These are phyloP conservation scores for Bradypodion pumilum DNA, from an alignment of 2,797 vertebrate species.

Conservation along the genomic window DNA sequence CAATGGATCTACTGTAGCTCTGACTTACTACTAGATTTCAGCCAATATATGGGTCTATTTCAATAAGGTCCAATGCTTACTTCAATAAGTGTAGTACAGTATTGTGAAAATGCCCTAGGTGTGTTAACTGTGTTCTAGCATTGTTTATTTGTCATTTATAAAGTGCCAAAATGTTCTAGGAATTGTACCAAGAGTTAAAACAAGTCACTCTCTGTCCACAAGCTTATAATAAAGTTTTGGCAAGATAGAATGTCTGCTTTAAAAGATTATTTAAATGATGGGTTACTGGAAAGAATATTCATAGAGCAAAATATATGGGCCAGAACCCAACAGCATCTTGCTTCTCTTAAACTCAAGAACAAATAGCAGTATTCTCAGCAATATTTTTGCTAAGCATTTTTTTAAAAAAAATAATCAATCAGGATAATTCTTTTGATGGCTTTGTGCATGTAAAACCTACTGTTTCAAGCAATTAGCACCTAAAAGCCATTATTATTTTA, in stretches of 20 bases:
- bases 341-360: neutral
- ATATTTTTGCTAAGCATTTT: neutral
- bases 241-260: neutral
- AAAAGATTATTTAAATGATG: neutral
- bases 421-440: neutral
- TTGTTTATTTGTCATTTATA: neutral
- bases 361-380: neutral
- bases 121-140: neutral
- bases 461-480: neutral
- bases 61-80: too few species aligned
- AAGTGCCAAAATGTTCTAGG: neutral
- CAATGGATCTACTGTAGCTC: too few species aligned
- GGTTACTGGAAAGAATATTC: neutral
- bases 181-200: neutral
- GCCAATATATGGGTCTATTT: too few species aligned
- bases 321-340: neutral
- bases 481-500: neutral
- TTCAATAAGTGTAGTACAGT: neutral
- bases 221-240: neutral
- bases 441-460: neutral
- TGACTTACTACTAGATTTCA: too few species aligned
- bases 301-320: neutral
- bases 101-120: neutral
- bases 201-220: neutral
- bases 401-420: constrained; percentile 34